Evolutionary conservation across 2,888 invertebrate genomes (phyloP).

Genomic region (Galerucella pusilla): DNA sequence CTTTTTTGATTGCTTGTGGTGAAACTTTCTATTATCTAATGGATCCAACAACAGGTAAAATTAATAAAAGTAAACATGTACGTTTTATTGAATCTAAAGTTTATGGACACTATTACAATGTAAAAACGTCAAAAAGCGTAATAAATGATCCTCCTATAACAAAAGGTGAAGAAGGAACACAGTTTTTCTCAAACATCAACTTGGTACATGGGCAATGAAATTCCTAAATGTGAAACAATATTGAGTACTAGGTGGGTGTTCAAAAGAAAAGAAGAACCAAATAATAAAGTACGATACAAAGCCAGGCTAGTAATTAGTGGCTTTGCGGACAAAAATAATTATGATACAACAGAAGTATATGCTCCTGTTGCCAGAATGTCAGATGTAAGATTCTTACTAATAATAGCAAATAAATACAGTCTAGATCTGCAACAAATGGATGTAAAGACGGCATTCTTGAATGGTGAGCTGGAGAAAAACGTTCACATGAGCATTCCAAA

Average conservation of each 20-base stretch:
- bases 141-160: not conserved
- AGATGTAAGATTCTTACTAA: not conserved
- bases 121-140: not conserved
- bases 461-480: not conserved
- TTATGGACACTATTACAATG: not conserved
- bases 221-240: not conserved
- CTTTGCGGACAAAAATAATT: not conserved
- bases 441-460: not conserved
- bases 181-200: not conserved
- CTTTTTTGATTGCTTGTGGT: not conserved
- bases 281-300: too few species aligned
- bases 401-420: not conserved
- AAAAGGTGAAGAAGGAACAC: not conserved
- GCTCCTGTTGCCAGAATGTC: constrained; percentile 8
- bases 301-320: too few species aligned
- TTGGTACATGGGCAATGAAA: too few species aligned
- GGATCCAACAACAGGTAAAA: not conserved
- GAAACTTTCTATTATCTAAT: too few species aligned
- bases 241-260: not conserved
- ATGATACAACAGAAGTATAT: constrained; percentile 4
- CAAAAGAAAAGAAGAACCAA: too few species aligned
- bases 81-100: constrained; percentile 3
- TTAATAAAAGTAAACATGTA: constrained; percentile 3
- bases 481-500: constrained; percentile 1
- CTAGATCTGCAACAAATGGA: not conserved